A percentile compares a stretch with the other conserved stretches of the same genome.
Evolutionary conservation across 2,888 invertebrate species (phyloP).

Genomic region (Drosophila parthenogenetica): DNA sequence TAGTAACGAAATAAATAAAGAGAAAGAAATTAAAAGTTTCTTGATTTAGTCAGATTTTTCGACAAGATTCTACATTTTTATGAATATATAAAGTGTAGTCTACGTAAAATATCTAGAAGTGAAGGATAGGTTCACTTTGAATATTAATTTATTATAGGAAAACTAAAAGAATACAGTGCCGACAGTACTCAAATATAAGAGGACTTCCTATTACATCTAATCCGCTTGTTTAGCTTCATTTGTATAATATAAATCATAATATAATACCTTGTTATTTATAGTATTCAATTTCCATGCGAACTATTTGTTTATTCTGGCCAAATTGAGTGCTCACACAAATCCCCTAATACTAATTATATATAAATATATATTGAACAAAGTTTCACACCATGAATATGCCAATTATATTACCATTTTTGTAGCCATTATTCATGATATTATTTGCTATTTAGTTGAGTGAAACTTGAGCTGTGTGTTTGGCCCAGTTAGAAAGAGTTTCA

Average conservation of each 20-base stretch:
- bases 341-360: conserved; percentile 7
- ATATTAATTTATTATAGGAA: no score
- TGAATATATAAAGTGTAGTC: no score
- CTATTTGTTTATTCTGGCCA: background rate
- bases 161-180: no score
- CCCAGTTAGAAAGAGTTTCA: background rate
- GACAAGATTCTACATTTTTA: no score
- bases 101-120: no score
- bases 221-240: no score
- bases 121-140: no score
- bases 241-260: no score
- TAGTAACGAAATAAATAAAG: background rate
- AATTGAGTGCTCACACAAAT: conserved; percentile 7
- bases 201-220: no score
- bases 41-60: no score
- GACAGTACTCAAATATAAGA: no score
- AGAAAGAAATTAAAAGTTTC: no score
- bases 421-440: conserved; percentile 9
- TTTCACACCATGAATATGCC: conserved; percentile 18
- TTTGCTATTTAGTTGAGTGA: conserved; percentile 1
- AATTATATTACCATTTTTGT: conserved; percentile 7
- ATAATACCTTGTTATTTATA: background rate
- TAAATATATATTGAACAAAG: conserved; percentile 3
- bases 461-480: conserved; percentile 8
- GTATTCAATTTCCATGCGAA: background rate